These are phyloP conservation scores for Gandaritis pyraliata DNA, from an alignment of 2,888 invertebrate species.

Conservation along the genomic window DNA sequence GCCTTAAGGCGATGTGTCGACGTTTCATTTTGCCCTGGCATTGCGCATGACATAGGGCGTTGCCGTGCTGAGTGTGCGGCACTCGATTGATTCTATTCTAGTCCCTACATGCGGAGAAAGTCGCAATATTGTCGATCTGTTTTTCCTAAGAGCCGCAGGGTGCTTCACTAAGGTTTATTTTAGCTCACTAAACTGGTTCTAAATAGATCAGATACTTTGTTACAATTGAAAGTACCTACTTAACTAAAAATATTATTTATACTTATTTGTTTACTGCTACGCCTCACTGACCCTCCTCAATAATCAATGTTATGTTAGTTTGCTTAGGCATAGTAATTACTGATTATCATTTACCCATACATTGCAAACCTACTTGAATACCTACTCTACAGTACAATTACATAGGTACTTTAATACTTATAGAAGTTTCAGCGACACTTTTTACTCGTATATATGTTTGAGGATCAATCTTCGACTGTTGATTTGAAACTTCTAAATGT, in stretches of 20 bases:
- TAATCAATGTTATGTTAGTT: slow-evolving; percentile 16
- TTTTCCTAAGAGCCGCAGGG: slow-evolving; percentile 18
- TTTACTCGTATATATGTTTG: too few relatives aligned
- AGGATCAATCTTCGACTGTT: too few relatives aligned
- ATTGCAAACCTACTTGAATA: too few relatives aligned
- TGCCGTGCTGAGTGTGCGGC: slow-evolving; percentile 39
- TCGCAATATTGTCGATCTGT: slow-evolving; percentile 34
- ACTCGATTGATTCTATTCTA: slow-evolving; percentile 61
- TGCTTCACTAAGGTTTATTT: not conserved
- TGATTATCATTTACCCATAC: not conserved
- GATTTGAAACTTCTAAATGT: too few relatives aligned
- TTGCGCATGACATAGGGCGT: slow-evolving; percentile 42
- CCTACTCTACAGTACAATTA: too few relatives aligned
- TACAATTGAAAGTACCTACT: too few relatives aligned
- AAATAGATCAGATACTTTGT: too few relatives aligned
- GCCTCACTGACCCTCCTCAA: slow-evolving; percentile 23
- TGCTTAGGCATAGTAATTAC: not conserved
- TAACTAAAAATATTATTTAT: too few relatives aligned
- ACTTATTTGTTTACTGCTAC: not conserved
- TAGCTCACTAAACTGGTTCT: not conserved
- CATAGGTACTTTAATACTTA: too few relatives aligned
- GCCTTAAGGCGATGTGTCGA: slow-evolving; percentile 49
- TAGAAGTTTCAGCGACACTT: too few relatives aligned
- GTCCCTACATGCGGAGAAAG: slow-evolving; percentile 48
- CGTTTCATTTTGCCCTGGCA: slow-evolving; percentile 41